phyloP scores from a whole-genome alignment of 2,888 invertebrate genomes.

The Meta bourneti region DNA sequence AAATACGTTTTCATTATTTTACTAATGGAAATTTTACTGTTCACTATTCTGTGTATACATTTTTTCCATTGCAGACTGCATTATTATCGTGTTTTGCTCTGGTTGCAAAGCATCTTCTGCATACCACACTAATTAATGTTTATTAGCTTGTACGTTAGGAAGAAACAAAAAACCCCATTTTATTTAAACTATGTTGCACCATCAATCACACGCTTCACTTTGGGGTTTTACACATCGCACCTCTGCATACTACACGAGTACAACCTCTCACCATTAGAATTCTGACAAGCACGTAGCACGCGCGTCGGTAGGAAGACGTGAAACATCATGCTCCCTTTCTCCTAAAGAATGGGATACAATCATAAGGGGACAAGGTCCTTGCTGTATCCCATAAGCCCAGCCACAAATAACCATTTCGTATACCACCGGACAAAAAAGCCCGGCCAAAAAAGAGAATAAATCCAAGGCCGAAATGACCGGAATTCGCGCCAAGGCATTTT shows the following conservation, averaged over 20 bases:
- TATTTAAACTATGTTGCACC: neutral
- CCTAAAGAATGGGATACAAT: conserved; percentile 59
- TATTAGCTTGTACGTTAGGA: no score
- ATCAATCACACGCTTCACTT: no score
- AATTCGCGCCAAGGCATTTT: conserved; percentile 13
- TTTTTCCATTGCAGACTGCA: no score
- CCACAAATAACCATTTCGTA: conserved; percentile 37
- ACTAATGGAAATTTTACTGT: no score
- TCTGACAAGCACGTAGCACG: conserved; percentile 38
- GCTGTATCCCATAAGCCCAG: neutral
- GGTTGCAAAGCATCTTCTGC: no score
- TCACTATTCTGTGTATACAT: no score
- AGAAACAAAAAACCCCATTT: neutral
- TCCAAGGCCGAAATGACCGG: conserved; percentile 48
- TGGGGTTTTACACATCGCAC: neutral
- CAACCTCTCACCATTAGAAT: no score
- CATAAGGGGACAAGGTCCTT: conserved; percentile 56
- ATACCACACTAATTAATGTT: no score
- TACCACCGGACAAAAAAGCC: neutral
- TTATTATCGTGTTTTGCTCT: no score
- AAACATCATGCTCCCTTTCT: conserved; percentile 74
- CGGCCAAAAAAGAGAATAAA: neutral
- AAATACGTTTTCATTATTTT: no score
- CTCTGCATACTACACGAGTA: neutral
- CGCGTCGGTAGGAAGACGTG: neutral